Base-by-base conservation (phyloP, 2,888 invertebrate species). In the Noctua janthe region DNA sequence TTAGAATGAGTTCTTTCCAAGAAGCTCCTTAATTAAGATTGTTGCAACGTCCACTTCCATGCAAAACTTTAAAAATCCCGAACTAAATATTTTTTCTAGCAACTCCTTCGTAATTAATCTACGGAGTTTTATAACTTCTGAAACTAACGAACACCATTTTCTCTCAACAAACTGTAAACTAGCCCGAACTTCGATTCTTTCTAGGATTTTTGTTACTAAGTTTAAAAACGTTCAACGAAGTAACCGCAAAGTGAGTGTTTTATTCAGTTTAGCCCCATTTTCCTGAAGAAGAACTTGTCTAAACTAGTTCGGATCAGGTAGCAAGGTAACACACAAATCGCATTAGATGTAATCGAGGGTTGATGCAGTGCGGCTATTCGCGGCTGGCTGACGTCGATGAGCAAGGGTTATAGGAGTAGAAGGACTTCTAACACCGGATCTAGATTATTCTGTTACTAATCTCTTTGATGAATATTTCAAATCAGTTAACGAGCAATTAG, bases 251-350 rank as follows among this genome's bases (percentile, higher is more conserved):
- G 69, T 69, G 51, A 76, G 51, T 74, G 39, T 83, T 86, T 81
- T 78, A 76, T 81, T 74, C 75, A 74, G 70, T 80, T 82, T 81
- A 80, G 49, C 67, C 70, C 56, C 69, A 78, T 82, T 88, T 85
- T 75, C 56, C 75, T 74, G 74, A 87, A 80, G 56, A 91, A 90
- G 90, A 92, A 91, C 93, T 92, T 88, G 93, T 91, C 86, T 91
- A 84, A 94, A 94, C 94, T 91, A 90, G 93, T 91, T 89, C 89
- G 91, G 92, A 93, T 94, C 92, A 88, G 89, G 90, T 89, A 91
- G 91, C 93, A 92, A 94, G 92, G 94, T 91, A 90, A 93, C 92
- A 90, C 91, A 90, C 91, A 94, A 95, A 95, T 96, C 94, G 95
- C 94, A 96, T 96, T 96, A 96, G 90, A 91, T 86, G 82, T 91